These are phyloP conservation scores for Lepus townsendii DNA, from an alignment of 2,797 vertebrate species.

Conservation along the genomic window DNA sequence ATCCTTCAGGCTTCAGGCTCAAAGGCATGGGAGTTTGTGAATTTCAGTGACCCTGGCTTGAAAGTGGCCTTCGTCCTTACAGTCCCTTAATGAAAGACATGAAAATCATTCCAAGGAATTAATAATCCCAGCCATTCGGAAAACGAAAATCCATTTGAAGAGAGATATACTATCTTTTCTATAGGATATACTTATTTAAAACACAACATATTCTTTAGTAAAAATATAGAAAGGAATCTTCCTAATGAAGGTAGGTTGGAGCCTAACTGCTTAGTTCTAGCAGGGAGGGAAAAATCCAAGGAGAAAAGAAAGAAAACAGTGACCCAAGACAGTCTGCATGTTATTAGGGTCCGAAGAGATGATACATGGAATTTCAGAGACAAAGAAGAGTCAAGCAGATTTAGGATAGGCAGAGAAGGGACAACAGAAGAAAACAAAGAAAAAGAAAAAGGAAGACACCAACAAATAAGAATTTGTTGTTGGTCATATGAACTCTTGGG, in stretches of 20 bases:
- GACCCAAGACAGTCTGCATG: background rate
- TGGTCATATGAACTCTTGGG: conserved; percentile 7
- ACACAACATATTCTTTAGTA: background rate
- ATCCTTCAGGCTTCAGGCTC: background rate
- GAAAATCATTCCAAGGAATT: conserved; percentile 31
- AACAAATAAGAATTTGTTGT: background rate
- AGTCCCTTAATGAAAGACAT: conserved; percentile 43
- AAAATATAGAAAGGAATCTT: conserved; percentile 47
- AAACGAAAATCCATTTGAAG: background rate
- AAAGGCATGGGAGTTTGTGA: background rate
- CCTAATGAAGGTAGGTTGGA: background rate
- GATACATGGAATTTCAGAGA: background rate
- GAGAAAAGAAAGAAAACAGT: conserved; percentile 28
- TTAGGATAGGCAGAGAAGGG: background rate
- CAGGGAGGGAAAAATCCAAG: background rate
- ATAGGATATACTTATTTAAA: conserved; percentile 3
- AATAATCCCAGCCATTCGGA: background rate
- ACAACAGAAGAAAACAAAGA: background rate
- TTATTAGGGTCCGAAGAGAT: background rate
- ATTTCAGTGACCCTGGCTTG: background rate
- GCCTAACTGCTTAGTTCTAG: background rate
- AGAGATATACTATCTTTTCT: conserved; percentile 8
- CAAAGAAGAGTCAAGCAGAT: background rate
- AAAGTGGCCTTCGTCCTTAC: background rate
- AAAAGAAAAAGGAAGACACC: background rate